phyloP scores from a whole-genome alignment of 1,140 invertebrate species.

The Anagrus nilaparvatae region DNA sequence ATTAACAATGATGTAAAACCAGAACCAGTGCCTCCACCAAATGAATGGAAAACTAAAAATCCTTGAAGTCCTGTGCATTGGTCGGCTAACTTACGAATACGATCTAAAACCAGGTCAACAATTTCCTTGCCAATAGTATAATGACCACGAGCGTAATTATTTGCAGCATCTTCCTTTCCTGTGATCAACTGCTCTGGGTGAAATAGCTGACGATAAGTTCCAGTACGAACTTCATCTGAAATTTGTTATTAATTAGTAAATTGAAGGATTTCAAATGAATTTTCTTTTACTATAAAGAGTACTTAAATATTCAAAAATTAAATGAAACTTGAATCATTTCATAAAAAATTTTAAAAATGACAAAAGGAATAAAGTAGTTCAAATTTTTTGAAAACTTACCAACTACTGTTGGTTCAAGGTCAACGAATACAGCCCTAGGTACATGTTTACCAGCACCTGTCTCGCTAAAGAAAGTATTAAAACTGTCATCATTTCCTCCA shows the following conservation, averaged over 20 bases:
- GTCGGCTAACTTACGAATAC: conserved; percentile 62
- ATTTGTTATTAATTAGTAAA: neutral
- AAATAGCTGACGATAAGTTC: conserved; percentile 62
- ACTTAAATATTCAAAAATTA: neutral
- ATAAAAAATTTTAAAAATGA: neutral
- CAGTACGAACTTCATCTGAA: conserved; percentile 59
- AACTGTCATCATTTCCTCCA: conserved; percentile 22
- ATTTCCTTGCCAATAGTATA: conserved; percentile 83
- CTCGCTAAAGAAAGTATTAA: conserved; percentile 31
- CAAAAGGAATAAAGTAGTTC: neutral
- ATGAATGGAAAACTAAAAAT: conserved; percentile 66
- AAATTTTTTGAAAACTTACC: conserved; percentile 21
- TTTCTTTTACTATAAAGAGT: neutral
- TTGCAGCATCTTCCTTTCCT: conserved; percentile 70
- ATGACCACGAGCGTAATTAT: conserved; percentile 76
- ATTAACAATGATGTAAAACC: conserved; percentile 74
- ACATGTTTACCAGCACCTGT: conserved; percentile 47
- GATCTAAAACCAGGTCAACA: conserved; percentile 68
- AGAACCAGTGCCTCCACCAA: conserved; percentile 51
- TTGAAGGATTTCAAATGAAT: neutral
- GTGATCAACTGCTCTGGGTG: conserved; percentile 67
- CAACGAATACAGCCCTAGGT: conserved; percentile 55
- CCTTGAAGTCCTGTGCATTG: conserved; percentile 72
- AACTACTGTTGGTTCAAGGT: conserved; percentile 59
- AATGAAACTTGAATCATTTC: neutral